Percentiles rank a stretch among this genome's conserved stretches.
phyloP scores from a whole-genome alignment of 2,113 vertebrate genomes.

The Dendropsophus ebraccatus region DNA sequence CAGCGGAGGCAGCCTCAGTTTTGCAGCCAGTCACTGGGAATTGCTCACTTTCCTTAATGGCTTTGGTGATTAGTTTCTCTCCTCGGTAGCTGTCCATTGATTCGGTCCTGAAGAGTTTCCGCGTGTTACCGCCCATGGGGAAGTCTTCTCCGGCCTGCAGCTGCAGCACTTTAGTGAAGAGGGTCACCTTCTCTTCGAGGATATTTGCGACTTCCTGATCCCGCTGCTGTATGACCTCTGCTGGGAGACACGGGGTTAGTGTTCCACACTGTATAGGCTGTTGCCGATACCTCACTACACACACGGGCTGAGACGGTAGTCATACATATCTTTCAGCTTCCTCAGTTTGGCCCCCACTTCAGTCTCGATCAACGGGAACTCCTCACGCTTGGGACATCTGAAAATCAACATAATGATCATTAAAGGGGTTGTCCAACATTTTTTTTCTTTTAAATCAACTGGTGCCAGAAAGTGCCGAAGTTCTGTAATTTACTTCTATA shows the following conservation, averaged over 20 bases:
- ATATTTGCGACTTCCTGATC: constrained; percentile 83
- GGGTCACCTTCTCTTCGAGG: constrained; percentile 83
- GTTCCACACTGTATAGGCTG: no score
- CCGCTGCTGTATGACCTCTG: constrained; percentile 87
- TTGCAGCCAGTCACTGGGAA: background rate
- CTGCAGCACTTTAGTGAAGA: constrained; percentile 84
- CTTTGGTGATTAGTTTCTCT: constrained; percentile 81
- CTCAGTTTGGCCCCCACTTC: constrained; percentile 85
- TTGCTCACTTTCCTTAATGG: constrained; percentile 81
- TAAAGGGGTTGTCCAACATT: no score
- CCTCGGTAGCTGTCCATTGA: constrained; percentile 77
- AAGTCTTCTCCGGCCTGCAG: constrained; percentile 75
- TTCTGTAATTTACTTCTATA: no score
- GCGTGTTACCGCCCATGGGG: constrained; percentile 65
- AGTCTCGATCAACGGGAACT: constrained; percentile 89
- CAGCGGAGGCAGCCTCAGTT: background rate
- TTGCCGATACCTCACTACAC: no score
- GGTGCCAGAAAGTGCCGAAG: no score
- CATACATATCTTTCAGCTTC: constrained; percentile 80
- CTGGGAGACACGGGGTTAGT: background rate
- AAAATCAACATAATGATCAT: background rate
- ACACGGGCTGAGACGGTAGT: background rate
- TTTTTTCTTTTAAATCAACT: no score
- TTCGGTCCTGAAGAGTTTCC: constrained; percentile 81
- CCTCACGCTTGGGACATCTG: constrained; percentile 86